These are phyloP conservation scores for Prunella fulvescens DNA, from an alignment of 2,113 vertebrate genomes.

Conservation along the genomic window DNA sequence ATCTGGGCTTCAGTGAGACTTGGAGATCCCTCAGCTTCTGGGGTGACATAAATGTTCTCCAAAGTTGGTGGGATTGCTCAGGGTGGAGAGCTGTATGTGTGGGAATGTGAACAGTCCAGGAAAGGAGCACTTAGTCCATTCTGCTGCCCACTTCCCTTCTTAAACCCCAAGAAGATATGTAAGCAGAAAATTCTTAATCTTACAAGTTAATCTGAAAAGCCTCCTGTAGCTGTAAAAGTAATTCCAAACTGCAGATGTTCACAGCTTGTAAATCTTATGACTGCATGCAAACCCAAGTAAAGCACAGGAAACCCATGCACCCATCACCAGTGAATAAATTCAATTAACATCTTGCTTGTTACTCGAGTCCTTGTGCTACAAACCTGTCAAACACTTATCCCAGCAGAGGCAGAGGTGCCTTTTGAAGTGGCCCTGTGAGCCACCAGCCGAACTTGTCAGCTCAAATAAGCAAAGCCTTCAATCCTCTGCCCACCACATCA, in stretches of 20 bases:
- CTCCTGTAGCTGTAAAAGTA: background rate
- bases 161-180: background rate
- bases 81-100: background rate
- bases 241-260: background rate
- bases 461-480: constrained; percentile 18
- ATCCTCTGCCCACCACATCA: background rate
- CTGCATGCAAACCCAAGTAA: background rate
- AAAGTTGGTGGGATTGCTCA: background rate
- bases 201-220: background rate
- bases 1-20: background rate
- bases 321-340: background rate
- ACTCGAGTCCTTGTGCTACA: background rate
- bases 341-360: background rate
- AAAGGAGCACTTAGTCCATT: background rate
- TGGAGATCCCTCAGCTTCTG: background rate
- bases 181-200: background rate
- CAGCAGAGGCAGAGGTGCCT: background rate
- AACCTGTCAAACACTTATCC: background rate
- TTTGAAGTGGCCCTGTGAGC: background rate
- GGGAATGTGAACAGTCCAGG: background rate
- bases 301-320: background rate
- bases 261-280: background rate
- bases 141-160: background rate
- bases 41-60: background rate
- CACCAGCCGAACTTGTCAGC: background rate